Evolutionary conservation across 37 sponge, comb jelly and placozoan genomes (phyloP).

Genomic region (Geodia barretti): DNA sequence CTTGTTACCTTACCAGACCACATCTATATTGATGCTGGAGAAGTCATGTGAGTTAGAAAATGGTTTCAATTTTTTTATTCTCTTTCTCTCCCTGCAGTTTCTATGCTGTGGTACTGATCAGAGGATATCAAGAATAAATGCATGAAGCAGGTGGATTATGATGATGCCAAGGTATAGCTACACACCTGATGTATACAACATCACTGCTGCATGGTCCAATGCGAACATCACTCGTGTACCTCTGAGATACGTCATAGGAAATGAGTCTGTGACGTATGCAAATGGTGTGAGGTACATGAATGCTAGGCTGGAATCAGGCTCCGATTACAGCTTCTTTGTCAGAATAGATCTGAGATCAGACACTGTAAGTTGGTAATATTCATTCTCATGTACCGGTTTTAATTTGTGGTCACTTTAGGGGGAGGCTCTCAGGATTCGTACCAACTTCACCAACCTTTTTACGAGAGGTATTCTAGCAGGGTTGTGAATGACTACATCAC

Average conservation of each 20-base stretch:
- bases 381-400: no score
- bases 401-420: neutral
- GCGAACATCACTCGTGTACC: constrained; percentile 8
- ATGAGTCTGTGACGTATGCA: constrained; percentile 17
- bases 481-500: neutral
- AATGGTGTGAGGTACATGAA: constrained; percentile 20
- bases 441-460: neutral
- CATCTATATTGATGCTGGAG: constrained; percentile 16
- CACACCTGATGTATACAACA: neutral
- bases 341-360: constrained; percentile 30
- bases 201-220: constrained; percentile 46
- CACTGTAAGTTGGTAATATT: no score
- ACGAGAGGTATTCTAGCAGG: no score
- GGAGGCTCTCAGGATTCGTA: neutral
- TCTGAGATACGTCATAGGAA: constrained; percentile 11
- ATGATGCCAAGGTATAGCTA: neutral
- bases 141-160: neutral
- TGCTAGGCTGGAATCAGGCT: neutral
- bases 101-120: constrained; percentile 50
- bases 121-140: no score
- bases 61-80: neutral
- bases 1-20: constrained; percentile 18
- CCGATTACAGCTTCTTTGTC: constrained; percentile 28
- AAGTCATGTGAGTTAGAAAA: constrained; percentile 16
- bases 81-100: constrained; percentile 24